Conservation (phyloP, 1,140 invertebrate species). For the Drosophila ironensis region DNA sequence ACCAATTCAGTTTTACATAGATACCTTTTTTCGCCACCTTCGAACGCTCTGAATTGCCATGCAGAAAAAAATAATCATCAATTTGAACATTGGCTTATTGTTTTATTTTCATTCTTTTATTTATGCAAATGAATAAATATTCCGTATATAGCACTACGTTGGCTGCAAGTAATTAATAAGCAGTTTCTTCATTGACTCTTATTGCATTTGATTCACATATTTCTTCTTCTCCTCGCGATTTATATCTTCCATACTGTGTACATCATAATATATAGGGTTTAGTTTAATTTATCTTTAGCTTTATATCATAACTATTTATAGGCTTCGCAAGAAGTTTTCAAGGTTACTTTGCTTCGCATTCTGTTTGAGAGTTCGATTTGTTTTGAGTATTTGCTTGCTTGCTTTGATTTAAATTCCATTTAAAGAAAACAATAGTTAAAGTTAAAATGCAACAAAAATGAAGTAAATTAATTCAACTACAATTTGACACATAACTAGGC, state of each 20-base stretch:
- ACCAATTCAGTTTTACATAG: conserved; percentile 15
- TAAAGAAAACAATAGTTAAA: conserved; percentile 46
- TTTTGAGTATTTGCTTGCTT: conserved; percentile 67
- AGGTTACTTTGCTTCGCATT: conserved; percentile 24
- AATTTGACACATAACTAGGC: conserved; percentile 56
- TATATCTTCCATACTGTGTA: conserved; percentile 34
- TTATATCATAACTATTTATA: conserved; percentile 55
- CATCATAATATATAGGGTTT: conserved; percentile 47
- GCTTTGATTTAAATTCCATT: conserved; percentile 55
- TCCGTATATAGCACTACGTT: conserved; percentile 68
- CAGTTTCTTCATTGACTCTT: conserved; percentile 62
- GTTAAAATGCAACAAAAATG: conserved; percentile 55
- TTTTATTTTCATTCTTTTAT: conserved; percentile 52
- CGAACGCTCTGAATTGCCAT: conserved; percentile 18
- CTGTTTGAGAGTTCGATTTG: conserved; percentile 48
- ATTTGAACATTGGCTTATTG: conserved; percentile 37
- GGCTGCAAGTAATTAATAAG: conserved; percentile 67
- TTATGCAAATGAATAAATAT: conserved; percentile 73
- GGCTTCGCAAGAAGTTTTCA: conserved; percentile 51
- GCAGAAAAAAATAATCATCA: conserved; percentile 29
- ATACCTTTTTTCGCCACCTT: conserved; percentile 21
- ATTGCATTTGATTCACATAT: conserved; percentile 55
- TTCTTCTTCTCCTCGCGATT: background rate
- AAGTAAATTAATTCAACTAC: conserved; percentile 67
- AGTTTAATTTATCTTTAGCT: conserved; percentile 44